phyloP scores from a whole-genome alignment of 2,797 vertebrate species.

The Sebastes minor region DNA sequence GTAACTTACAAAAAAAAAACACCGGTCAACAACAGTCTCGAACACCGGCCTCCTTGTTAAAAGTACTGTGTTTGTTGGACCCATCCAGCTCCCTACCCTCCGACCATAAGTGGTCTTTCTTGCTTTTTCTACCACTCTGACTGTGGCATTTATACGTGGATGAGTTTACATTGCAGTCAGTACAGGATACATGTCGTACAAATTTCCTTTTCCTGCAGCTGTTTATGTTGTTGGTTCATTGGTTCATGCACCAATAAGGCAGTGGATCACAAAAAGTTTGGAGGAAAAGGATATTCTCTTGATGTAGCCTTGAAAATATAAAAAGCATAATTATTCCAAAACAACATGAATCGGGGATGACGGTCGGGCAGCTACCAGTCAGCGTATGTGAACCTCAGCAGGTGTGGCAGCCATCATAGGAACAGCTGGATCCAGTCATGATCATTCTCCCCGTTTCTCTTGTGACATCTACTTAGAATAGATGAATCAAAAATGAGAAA shows the following conservation, averaged over 20 bases:
- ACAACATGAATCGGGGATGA: background rate
- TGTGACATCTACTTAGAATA: constrained; percentile 26
- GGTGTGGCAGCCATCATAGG: constrained; percentile 3
- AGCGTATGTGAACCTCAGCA: constrained; percentile 4
- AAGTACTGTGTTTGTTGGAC: no score
- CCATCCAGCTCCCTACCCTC: no score
- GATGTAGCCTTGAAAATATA: background rate
- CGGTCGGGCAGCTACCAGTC: background rate
- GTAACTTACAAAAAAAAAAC: no score
- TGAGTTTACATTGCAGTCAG: no score
- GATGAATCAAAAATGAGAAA: constrained; percentile 78
- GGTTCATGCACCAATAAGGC: background rate
- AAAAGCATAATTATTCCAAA: background rate
- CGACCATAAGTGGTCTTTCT: no score
- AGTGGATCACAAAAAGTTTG: background rate
- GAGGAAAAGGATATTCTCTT: background rate
- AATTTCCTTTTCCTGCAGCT: background rate
- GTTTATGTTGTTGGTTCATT: background rate
- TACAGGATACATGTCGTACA: no score
- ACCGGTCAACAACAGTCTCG: no score
- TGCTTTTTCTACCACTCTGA: no score
- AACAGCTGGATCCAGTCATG: constrained; percentile 29
- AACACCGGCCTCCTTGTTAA: no score
- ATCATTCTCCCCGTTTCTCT: constrained; percentile 7
- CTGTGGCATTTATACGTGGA: accelerated